phyloP scores from a whole-genome alignment of 2,113 vertebrate genomes.

The Oreocharis arfaki region DNA sequence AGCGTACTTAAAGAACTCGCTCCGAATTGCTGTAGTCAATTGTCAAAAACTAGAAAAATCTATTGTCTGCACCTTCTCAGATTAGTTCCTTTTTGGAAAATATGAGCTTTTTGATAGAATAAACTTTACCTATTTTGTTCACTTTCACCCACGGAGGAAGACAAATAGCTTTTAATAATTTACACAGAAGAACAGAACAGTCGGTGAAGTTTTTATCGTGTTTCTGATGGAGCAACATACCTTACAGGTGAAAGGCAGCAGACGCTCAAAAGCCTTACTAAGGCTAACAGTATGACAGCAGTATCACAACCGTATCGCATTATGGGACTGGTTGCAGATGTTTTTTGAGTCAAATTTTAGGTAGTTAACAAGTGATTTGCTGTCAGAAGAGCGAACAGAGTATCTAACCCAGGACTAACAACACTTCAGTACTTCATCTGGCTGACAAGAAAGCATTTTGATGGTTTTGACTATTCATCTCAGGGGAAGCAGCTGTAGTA shows the following conservation, averaged over 20 bases:
- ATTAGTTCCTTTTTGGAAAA: background rate
- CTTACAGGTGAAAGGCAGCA: background rate
- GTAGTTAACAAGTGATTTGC: background rate
- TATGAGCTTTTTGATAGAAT: background rate
- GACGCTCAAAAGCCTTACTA: background rate
- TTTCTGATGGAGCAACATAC: background rate
- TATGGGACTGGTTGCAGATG: background rate
- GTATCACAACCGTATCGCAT: accelerated
- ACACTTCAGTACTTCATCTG: background rate
- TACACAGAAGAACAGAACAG: background rate
- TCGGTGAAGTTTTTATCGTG: background rate
- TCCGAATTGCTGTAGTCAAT: background rate
- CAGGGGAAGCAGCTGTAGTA: background rate
- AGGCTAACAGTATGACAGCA: background rate
- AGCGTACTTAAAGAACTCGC: background rate
- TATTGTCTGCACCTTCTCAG: background rate
- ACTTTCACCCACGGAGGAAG: background rate
- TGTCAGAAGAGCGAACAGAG: background rate
- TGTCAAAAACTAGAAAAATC: background rate
- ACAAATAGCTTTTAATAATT: background rate
- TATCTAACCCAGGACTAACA: background rate
- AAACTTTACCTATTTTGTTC: background rate
- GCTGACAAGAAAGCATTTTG: background rate
- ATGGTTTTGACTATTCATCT: background rate
- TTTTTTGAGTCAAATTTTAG: background rate